Evolutionary conservation across 2,888 invertebrate genomes (phyloP), one percentile per base, ranked within the genome.

Genomic region (Periphyllus acericola): DNA sequence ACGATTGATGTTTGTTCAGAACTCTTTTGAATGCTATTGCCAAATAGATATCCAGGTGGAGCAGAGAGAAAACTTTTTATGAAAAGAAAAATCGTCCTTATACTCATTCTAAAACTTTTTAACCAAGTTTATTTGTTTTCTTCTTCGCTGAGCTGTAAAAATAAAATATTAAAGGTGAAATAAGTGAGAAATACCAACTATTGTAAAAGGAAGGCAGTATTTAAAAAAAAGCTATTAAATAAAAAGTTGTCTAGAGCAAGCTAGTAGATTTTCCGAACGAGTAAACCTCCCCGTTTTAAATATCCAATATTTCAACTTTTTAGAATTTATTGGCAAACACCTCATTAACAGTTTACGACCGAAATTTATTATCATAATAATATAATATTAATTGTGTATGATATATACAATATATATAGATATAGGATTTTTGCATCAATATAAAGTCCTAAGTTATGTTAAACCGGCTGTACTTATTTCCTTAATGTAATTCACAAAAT

Each of bases 151-250:
- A 55, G 29, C 74, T 34, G 72, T 72, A 83, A 83, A 83, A 55
- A 82, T 34, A 71, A 83, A 83, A 83, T 83, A 83, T 83, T 83
- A 36, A 83, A 83, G 55, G 83, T 83, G 32, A 74, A 83, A 83
- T 74, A 83, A 83, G 83, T 36, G 36, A 40, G 74, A 75, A 75
- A 74, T 40, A 36, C 29, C 36, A n/a, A 60, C 60, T 17, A 74
- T 83, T 40, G n/a, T 75, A 40, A 36, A 19, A 9, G 34, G n/a
- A 76, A 75, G 74, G 29, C n/a, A 21, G 74, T 36, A 83, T 52
- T 72, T 72, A 83, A 83, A 83, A 72, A 71, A 83, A 83, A 75
- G 60, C 83, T 83, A 83, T 83, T 83, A 84, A 84, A 84, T 76
- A 76, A 76, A 84, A 84, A 84, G 83, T 76, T 75, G 66, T 84